Base-by-base conservation (phyloP, 2,797 vertebrate species). In the Cossypha dichroa region DNA sequence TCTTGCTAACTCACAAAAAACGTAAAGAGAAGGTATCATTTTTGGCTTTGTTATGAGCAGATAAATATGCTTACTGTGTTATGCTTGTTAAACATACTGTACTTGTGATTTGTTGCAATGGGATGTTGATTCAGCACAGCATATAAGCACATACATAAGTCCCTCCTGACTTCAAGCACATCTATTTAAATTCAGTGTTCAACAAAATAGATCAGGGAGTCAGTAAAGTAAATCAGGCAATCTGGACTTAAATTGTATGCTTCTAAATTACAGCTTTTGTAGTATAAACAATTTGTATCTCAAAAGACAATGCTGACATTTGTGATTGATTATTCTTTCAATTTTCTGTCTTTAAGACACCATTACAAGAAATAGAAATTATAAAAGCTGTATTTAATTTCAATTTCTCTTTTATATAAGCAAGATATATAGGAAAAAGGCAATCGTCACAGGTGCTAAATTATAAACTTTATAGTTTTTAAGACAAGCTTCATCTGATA, bases 1-100 rank as follows among this genome's bases (percentile, higher is more conserved):
- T 95, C 93, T 92, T 95, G 73, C 92, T 94, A 94, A 74, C 60
- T 96, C 92, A 28, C 49, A 73, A 56, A 67, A 67, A 96, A 87
- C 70, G 34, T 59, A 41, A 92, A 69, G 52, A 93, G 54, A 58
- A 76, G 88, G 20, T 94, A 64, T 91, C 29, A n/a, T 85, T 88
- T 92, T 91, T 93, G 73, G 59, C 92, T 97, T 97, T 95, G 87
- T 92, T 96, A 59, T 86, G 72, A 60, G 20, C 73, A 94, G 49
- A 94, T 95, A 98, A 95, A 97, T 97, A 96, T 38, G 54, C 88
- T 96, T 97, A 64, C 90, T 33, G 4, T 94, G 92, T 95, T 96
- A 93, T 1, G 10, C 94, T 96, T 94, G 96, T 97, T 96, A 96
- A 96, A 96, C 75, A 86, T 83, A 85, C 68, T 94, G 77, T 89